These are phyloP conservation scores for Cyclargus thomasi DNA, from an alignment of 1,140 invertebrate species.

Conservation along the genomic window DNA sequence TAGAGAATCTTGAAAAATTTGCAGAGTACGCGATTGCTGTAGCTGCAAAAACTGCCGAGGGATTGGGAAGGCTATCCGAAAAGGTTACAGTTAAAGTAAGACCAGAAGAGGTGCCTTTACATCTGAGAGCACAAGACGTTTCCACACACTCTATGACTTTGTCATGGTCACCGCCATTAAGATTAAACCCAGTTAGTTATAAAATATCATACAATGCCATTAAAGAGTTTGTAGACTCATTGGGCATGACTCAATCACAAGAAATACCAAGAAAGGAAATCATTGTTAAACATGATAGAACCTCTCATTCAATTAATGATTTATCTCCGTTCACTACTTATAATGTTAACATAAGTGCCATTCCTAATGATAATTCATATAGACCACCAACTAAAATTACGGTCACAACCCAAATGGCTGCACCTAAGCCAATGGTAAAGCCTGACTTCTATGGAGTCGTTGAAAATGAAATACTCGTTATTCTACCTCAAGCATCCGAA, in stretches of 20 bases:
- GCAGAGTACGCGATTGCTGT: conserved; percentile 95
- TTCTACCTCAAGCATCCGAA: conserved; percentile 95
- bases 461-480: conserved; percentile 92
- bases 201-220: conserved; percentile 94
- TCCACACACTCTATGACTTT: conserved; percentile 93
- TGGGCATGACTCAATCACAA: conserved; percentile 92
- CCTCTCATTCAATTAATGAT: conserved; percentile 87
- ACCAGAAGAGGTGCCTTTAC: conserved; percentile 92
- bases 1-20: conserved; percentile 92
- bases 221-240: conserved; percentile 96
- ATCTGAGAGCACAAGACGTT: conserved; percentile 89
- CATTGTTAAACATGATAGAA: conserved; percentile 81
- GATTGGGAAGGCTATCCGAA: conserved; percentile 83
- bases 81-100: conserved; percentile 91
- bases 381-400: conserved; percentile 94
- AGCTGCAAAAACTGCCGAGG: conserved; percentile 86
- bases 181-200: conserved; percentile 91
- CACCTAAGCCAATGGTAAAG: conserved; percentile 95
- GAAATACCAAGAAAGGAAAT: conserved; percentile 85
- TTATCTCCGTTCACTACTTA: conserved; percentile 96
- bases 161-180: conserved; percentile 94
- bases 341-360: conserved; percentile 94
- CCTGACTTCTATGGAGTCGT: conserved; percentile 94
- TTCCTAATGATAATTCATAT: conserved; percentile 89
- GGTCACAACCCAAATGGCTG: conserved; percentile 96